Percentiles rank a stretch among this genome's conserved stretches.
phyloP scores from a whole-genome alignment of 1,140 invertebrate genomes.

The Bactericera cockerelli region DNA sequence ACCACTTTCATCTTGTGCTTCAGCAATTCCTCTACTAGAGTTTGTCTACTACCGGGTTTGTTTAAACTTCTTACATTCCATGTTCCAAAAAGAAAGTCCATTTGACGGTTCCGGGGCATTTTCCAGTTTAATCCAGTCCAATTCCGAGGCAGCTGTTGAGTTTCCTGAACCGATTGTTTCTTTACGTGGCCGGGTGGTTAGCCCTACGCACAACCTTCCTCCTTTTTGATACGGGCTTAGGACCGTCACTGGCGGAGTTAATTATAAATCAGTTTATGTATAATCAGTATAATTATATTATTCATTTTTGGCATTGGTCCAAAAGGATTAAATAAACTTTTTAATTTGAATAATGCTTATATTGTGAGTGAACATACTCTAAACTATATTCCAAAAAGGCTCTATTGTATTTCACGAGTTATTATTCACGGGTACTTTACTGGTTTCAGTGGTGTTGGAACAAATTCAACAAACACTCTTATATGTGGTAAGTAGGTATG shows the following conservation, averaged over 20 bases:
- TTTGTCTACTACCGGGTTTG: constrained; percentile 12
- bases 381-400: too few relatives aligned
- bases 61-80: constrained; percentile 19
- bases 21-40: constrained; percentile 15
- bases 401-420: too few relatives aligned
- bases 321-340: too few relatives aligned
- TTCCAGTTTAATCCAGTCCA: constrained; percentile 5
- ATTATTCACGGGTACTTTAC: too few relatives aligned
- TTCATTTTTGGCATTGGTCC: too few relatives aligned
- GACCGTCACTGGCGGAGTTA: constrained; percentile 6
- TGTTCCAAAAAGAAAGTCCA: constrained; percentile 14
- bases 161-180: background rate
- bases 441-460: too few relatives aligned
- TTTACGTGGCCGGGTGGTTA: background rate
- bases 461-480: too few relatives aligned
- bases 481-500: too few relatives aligned
- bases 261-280: too few relatives aligned
- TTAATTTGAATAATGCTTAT: too few relatives aligned
- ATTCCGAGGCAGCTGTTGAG: background rate
- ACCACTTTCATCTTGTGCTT: constrained; percentile 19
- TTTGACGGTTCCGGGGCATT: background rate
- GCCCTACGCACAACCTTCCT: constrained; percentile 4
- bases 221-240: constrained; percentile 6
- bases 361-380: too few relatives aligned
- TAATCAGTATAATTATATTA: too few relatives aligned